Conservation (phyloP, 2,797 vertebrate species). For the Leptoclinus maculatus region DNA sequence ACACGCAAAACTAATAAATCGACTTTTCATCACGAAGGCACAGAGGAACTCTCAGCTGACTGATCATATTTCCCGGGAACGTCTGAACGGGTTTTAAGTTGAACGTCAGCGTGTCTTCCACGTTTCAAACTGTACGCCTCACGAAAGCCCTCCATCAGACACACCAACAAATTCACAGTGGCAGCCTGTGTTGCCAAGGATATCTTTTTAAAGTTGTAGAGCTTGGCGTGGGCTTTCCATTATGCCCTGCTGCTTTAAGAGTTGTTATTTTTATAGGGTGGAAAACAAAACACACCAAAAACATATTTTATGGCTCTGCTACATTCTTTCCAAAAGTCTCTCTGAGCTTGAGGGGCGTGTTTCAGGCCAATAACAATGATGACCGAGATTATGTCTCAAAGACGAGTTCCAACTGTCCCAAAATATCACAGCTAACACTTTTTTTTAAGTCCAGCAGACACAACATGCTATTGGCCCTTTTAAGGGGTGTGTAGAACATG, state of each 20-base stretch:
- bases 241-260: constrained; percentile 48
- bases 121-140: constrained; percentile 39
- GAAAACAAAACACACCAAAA: constrained; percentile 63
- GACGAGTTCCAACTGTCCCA: constrained; percentile 25
- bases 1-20: constrained; percentile 46
- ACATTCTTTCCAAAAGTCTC: constrained; percentile 62
- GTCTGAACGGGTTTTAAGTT: not conserved
- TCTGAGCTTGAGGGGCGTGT: constrained; percentile 32
- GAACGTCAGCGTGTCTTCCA: constrained; percentile 27
- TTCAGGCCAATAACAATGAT: constrained; percentile 22
- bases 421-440: constrained; percentile 4
- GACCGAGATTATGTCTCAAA: constrained; percentile 32
- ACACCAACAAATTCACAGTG: constrained; percentile 29
- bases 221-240: constrained; percentile 30
- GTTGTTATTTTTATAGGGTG: constrained; percentile 33
- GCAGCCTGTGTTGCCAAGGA: not conserved
- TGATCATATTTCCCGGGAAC: constrained; percentile 4
- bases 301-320: constrained; percentile 43
- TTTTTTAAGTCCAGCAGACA: constrained; percentile 1
- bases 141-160: constrained; percentile 19
- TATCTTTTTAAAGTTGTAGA: constrained; percentile 3
- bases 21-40: constrained; percentile 6
- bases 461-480: constrained; percentile 4
- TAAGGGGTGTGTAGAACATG: constrained; percentile 11
- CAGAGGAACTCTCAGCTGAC: not conserved